Evolutionary conservation across 2,888 invertebrate species (phyloP), one percentile per base, ranked within the genome.

Genomic region (Ganaspis brasiliensis): DNA sequence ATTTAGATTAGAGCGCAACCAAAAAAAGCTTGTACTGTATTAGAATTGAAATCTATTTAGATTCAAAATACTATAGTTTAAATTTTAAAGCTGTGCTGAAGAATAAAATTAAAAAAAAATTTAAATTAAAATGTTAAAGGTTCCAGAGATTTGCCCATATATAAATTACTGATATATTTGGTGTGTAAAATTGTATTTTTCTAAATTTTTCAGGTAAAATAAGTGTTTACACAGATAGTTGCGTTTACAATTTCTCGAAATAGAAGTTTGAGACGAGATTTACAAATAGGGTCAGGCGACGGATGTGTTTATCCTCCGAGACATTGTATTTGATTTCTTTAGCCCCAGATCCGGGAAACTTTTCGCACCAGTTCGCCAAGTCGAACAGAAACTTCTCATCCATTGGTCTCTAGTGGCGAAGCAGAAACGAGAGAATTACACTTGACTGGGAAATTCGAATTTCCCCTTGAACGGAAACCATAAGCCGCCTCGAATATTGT

Each of bases 291-390:
- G 0, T 49, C 24, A 45, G 9, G 26, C 67, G 45, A 67, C 10
- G 45, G 24, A 26, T 45, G 24, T 67, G 45, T 49, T 67, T 26
- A 45, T 49, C 45, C 45, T 24, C 21, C n/a, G 24, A 45, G 40
- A 67, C 26, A 49, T 67, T 67, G 67, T 67, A 67, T 67, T 67
- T 26, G 45, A 67, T 67, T 67, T 67, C 67, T 49, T 67, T 45
- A 49, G n/a, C 8, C 40, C 0, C 26, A 24, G n/a, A 40, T 67
- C n/a, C 10, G 10, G n/a, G 24, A 59, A 67, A 67, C 67, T 67
- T 49, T 49, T 67, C 45, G 45, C 67, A 45, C 45, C 24, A 67
- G 40, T 67, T 45, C 10, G 26, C n/a, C 21, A 67, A 67, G 67
- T 67, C n/a, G 16, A 26, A 5, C n/a, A 49, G 24, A 67, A 67